phyloP scores from a whole-genome alignment of 2,888 invertebrate species.

The Crepidodera aurea region DNA sequence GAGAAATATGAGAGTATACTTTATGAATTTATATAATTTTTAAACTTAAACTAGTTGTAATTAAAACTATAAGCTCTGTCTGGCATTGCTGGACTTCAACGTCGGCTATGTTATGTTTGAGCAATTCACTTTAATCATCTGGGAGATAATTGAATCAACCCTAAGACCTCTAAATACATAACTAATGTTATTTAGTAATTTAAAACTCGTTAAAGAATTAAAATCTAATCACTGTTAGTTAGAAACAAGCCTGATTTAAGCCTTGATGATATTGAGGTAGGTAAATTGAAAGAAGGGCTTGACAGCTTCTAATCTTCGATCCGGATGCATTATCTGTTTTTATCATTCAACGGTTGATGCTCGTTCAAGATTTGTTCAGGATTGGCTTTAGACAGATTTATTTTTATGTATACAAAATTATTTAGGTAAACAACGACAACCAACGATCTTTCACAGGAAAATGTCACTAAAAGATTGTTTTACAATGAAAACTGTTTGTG shows the following conservation, averaged over 20 bases:
- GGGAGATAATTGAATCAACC: slow-evolving; percentile 22
- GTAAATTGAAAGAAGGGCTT: not conserved
- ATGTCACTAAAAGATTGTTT: no score
- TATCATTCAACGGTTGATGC: not conserved
- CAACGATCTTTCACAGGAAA: no score
- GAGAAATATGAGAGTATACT: no score
- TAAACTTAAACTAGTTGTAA: no score
- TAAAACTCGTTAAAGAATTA: slow-evolving; percentile 18
- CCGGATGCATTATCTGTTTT: not conserved
- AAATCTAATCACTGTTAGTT: slow-evolving; percentile 10
- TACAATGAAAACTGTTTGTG: no score
- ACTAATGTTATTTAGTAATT: slow-evolving; percentile 23
- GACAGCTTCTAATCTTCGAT: not conserved
- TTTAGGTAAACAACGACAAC: no score
- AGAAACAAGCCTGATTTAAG: not conserved
- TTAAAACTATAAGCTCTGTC: no score
- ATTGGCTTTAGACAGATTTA: no score
- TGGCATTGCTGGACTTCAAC: no score
- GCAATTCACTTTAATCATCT: slow-evolving; percentile 2
- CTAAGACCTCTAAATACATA: slow-evolving; percentile 16
- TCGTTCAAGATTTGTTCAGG: not conserved
- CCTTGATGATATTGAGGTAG: not conserved
- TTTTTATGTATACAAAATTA: no score
- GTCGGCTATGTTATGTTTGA: not conserved
- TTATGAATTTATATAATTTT: no score